These are phyloP conservation scores for Corythornis leucogaster DNA, from an alignment of 2,797 vertebrate genomes.

Conservation along the genomic window DNA sequence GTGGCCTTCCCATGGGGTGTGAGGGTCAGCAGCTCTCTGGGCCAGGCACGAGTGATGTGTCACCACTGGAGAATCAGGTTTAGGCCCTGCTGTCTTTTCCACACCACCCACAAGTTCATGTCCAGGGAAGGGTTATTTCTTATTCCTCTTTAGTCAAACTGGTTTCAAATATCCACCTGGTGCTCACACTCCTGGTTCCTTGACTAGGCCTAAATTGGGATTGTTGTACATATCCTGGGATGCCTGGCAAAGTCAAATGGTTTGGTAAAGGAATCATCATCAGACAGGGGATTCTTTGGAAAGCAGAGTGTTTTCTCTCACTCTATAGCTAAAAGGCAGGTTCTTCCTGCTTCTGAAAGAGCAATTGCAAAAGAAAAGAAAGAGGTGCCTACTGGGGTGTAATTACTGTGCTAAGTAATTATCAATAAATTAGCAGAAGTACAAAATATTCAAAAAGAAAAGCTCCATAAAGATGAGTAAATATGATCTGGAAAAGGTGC, in stretches of 20 bases:
- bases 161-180: not conserved
- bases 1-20: not conserved
- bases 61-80: not conserved
- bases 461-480: conserved; percentile 11
- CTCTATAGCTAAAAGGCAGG: not conserved
- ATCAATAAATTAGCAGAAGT: not conserved
- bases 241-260: not conserved
- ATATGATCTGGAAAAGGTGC: not conserved
- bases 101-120: not conserved
- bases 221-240: not conserved
- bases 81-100: not conserved
- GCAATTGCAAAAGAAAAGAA: not conserved
- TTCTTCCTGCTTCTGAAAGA: not conserved
- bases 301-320: not conserved
- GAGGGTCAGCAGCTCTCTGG: not conserved
- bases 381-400: not conserved
- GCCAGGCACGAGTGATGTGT: not conserved
- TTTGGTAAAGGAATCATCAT: not conserved
- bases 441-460: not conserved
- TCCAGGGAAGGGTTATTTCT: not conserved
- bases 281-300: not conserved
- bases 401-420: conserved; percentile 9
- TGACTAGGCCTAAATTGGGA: not conserved
- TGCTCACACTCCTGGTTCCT: not conserved
- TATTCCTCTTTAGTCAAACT: not conserved